phyloP scores from a whole-genome alignment of 2,888 invertebrate species.

The Euplagia quadripunctaria region DNA sequence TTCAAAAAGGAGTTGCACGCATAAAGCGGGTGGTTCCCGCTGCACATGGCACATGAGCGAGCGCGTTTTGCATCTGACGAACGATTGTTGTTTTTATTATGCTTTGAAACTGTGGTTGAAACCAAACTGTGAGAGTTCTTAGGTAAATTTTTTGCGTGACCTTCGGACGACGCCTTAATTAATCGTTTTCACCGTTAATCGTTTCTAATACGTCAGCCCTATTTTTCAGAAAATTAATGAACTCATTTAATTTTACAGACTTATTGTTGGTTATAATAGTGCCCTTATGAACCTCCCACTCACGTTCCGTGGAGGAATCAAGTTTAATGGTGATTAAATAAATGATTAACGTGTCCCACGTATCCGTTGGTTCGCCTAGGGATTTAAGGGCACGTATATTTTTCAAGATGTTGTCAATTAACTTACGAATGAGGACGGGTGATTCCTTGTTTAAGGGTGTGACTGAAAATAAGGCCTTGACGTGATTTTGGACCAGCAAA shows the following conservation, averaged over 20 bases:
- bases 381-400: constrained; percentile 26
- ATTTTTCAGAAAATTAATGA: too few species aligned
- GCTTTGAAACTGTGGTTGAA: too few species aligned
- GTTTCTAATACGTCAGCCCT: constrained; percentile 22
- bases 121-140: background rate
- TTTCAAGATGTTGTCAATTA: constrained; percentile 20
- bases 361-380: too few species aligned
- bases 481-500: too few species aligned
- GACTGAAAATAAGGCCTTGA: too few species aligned
- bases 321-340: constrained; percentile 23
- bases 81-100: too few species aligned
- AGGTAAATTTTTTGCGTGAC: background rate
- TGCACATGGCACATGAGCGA: too few species aligned
- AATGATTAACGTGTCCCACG: background rate
- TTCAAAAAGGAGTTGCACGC: background rate
- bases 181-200: too few species aligned
- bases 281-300: constrained; percentile 31
- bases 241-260: too few species aligned
- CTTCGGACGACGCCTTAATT: too few species aligned
- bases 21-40: constrained; percentile 3
- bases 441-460: constrained; percentile 18
- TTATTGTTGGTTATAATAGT: too few species aligned
- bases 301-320: constrained; percentile 22
- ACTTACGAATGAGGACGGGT: background rate
- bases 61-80: too few species aligned